These are phyloP conservation scores for Brachyptera risi DNA, from an alignment of 2,888 invertebrate species.

Conservation along the genomic window DNA sequence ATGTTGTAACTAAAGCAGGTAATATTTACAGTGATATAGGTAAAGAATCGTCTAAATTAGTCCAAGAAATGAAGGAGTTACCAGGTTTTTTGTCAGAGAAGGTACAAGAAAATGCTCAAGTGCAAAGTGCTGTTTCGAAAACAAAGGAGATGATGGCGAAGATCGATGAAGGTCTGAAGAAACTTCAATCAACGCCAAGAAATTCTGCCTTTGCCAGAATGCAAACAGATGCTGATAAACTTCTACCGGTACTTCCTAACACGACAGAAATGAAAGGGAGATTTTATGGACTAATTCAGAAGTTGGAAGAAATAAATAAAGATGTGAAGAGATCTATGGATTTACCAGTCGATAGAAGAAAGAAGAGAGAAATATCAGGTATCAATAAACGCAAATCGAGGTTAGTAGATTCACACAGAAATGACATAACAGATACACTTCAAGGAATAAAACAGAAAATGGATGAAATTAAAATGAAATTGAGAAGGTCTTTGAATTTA, in stretches of 20 bases:
- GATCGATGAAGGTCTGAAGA: constrained; percentile 3
- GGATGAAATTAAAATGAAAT: too few species aligned
- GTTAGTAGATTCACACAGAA: too few species aligned
- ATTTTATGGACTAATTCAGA: background rate
- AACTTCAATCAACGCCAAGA: background rate
- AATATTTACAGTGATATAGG: background rate
- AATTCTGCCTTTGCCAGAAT: background rate
- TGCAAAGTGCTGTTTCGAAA: background rate
- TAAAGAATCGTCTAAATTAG: background rate
- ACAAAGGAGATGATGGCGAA: background rate
- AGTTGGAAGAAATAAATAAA: background rate
- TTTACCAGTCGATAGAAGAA: background rate
- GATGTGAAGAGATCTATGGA: background rate
- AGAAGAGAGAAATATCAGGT: background rate
- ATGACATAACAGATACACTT: too few species aligned
- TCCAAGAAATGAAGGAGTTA: background rate
- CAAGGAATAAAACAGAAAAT: too few species aligned
- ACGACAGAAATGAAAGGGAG: background rate
- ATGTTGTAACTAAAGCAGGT: background rate
- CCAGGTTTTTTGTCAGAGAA: background rate
- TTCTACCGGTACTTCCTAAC: background rate
- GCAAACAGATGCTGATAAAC: background rate
- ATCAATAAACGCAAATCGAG: background rate
- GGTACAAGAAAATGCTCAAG: background rate
- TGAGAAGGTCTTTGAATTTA: too few species aligned